A percentile compares a stretch with the other conserved stretches of the same genome.
Conservation (phyloP, 2,797 vertebrate genomes). For the Rhynchotus rufescens region DNA sequence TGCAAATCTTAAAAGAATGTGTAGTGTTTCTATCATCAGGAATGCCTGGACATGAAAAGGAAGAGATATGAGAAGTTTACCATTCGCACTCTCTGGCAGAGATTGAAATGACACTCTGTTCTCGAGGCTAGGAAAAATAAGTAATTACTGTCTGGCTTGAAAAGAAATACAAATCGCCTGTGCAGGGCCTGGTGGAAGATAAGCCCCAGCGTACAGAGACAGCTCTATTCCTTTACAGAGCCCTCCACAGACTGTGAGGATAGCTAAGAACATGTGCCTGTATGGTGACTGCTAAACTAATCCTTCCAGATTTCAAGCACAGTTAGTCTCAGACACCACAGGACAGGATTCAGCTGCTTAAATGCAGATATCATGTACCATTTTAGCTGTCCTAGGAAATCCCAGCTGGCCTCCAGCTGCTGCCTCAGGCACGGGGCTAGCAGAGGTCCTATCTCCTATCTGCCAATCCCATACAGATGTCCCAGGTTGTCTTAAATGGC, state of each 20-base stretch:
- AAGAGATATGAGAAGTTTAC: not conserved
- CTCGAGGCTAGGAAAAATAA: not conserved
- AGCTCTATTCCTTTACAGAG: not conserved
- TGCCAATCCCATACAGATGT: not conserved
- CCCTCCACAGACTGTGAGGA: not conserved
- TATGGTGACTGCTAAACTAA: not conserved
- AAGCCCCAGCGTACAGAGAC: not conserved
- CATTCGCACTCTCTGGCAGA: not conserved
- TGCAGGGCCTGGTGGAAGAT: not conserved
- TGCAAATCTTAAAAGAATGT: not conserved
- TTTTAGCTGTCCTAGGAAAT: not conserved
- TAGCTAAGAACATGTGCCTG: not conserved
- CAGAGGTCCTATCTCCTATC: not conserved
- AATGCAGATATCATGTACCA: not conserved
- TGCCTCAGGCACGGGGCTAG: not conserved
- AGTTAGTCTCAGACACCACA: not conserved
- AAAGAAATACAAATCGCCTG: not conserved
- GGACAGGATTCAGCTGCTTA: not conserved
- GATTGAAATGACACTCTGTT: not conserved
- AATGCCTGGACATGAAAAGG: conserved; percentile 22
- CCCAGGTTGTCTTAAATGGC: not conserved
- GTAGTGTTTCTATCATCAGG: not conserved
- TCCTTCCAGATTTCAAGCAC: not conserved
- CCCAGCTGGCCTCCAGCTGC: not conserved
- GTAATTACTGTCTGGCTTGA: not conserved